phyloP scores from a whole-genome alignment of 2,113 vertebrate species.

The Dasyprocta punctata region DNA sequence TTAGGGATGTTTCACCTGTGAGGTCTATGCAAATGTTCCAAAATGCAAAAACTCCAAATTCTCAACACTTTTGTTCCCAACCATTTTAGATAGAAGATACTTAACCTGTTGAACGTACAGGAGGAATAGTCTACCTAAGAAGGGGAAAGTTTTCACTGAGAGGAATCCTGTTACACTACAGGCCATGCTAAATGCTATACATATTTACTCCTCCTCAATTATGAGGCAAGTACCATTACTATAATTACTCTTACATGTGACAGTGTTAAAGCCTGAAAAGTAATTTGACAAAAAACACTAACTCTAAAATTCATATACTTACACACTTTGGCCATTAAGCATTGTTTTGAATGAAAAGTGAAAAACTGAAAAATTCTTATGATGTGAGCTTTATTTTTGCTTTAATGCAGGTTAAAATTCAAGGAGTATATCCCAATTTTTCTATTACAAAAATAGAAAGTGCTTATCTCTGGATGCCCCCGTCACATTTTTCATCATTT shows the following conservation, averaged over 20 bases:
- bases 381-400: neutral
- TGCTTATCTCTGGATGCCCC: neutral
- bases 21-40: neutral
- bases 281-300: neutral
- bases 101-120: neutral
- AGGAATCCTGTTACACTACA: neutral
- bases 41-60: neutral
- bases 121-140: neutral
- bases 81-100: neutral
- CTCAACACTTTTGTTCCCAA: neutral
- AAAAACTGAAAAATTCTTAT: neutral
- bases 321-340: neutral
- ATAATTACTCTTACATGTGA: neutral
- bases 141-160: neutral
- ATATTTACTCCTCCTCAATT: neutral
- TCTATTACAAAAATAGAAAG: neutral
- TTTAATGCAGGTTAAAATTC: neutral
- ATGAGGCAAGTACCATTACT: too few relatives aligned
- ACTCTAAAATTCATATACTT: neutral
- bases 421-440: neutral
- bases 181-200: neutral
- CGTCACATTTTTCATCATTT: neutral
- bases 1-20: neutral
- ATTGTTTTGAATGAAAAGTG: neutral
- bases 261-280: neutral